Evolutionary conservation across 2,113 vertebrate species (phyloP).

Genomic region (Ophthalmolycus amberensis): DNA sequence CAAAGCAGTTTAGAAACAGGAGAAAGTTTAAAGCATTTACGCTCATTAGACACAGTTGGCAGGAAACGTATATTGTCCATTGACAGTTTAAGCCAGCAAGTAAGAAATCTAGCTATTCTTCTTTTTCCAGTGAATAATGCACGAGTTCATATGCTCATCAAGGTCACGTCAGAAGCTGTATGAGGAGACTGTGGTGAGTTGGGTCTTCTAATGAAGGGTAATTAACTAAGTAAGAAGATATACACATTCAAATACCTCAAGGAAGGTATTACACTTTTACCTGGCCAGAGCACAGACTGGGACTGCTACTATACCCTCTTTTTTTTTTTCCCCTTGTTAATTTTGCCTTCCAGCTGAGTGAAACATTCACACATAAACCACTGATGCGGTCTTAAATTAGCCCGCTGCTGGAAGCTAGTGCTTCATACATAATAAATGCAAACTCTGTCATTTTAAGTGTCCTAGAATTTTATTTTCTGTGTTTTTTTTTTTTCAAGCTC

Average conservation of each 20-base stretch:
- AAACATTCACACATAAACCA: constrained; percentile 75
- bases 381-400: constrained; percentile 70
- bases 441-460: constrained; percentile 73
- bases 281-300: constrained; percentile 40
- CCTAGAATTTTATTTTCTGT: constrained; percentile 69
- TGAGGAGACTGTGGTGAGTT: constrained; percentile 39
- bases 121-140: constrained; percentile 76
- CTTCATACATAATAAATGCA: constrained; percentile 80
- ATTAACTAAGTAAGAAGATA: constrained; percentile 65
- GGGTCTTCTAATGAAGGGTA: constrained; percentile 68
- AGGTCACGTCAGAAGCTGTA: constrained; percentile 63
- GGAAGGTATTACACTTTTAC: constrained; percentile 62
- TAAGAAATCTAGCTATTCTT: constrained; percentile 68
- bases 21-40: constrained; percentile 74
- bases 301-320: constrained; percentile 12
- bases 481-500: constrained; percentile 21
- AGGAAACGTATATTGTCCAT: constrained; percentile 44
- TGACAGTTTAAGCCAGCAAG: constrained; percentile 67
- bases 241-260: constrained; percentile 45
- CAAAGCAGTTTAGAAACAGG: constrained; percentile 53
- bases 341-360: constrained; percentile 71
- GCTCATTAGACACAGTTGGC: constrained; percentile 67
- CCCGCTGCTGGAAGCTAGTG: constrained; percentile 56
- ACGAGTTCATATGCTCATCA: constrained; percentile 72
- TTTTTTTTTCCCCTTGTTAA: constrained; percentile 61